These are phyloP conservation scores for Antitype chi DNA, from an alignment of 2,888 invertebrate species.

Conservation along the genomic window DNA sequence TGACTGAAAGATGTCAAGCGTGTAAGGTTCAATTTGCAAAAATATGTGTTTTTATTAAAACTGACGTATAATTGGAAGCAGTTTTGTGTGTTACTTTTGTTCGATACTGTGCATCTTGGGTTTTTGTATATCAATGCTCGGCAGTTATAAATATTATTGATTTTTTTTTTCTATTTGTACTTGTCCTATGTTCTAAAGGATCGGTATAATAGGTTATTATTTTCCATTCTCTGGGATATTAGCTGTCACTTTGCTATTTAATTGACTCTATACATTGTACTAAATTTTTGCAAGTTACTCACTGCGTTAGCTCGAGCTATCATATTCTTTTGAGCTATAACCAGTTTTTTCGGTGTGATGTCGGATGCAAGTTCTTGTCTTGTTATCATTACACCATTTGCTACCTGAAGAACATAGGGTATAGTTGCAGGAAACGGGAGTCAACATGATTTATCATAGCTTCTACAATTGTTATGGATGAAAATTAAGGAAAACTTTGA, in stretches of 20 bases:
- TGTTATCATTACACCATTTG: constrained; percentile 93
- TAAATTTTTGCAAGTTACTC: constrained; percentile 27
- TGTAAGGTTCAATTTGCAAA: no score
- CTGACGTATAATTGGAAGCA: no score
- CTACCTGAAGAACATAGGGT: constrained; percentile 72
- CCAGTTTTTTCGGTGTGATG: constrained; percentile 86
- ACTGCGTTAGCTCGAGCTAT: constrained; percentile 87
- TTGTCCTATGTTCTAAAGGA: background rate
- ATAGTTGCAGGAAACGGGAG: background rate
- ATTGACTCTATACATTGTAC: background rate
- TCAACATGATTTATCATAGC: background rate
- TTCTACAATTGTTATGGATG: background rate
- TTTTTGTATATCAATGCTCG: no score
- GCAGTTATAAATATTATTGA: no score
- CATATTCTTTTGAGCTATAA: constrained; percentile 90
- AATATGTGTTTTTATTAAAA: no score
- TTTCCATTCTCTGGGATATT: no score
- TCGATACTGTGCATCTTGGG: no score
- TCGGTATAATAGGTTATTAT: background rate
- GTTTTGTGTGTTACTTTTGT: no score
- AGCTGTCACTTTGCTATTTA: background rate
- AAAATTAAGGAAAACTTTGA: background rate
- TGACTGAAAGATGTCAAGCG: no score
- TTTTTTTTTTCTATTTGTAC: background rate
- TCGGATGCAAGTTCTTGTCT: constrained; percentile 90